Percentiles rank a stretch among this genome's conserved stretches.
Conservation (phyloP, 2,113 vertebrate genomes). For the Zapornia atra region DNA sequence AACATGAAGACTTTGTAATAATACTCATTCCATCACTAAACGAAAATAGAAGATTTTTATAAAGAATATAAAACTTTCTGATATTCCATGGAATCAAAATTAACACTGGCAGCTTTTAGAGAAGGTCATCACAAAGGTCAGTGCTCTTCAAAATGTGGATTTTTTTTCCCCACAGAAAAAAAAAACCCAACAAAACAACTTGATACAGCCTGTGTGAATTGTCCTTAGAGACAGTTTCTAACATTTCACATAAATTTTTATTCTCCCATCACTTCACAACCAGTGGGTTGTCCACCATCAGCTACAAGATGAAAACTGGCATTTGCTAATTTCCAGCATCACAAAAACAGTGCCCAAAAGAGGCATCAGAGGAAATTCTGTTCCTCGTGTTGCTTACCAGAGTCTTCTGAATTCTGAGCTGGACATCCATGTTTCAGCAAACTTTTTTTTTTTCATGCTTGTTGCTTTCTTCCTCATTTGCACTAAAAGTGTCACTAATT, state of each 20-base stretch:
- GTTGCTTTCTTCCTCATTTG: background rate
- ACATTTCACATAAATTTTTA: background rate
- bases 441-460: background rate
- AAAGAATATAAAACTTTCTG: background rate
- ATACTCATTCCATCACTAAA: background rate
- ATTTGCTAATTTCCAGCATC: background rate
- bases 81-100: background rate
- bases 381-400: accelerated
- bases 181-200: too few relatives aligned
- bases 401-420: background rate
- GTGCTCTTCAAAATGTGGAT: background rate
- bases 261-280: background rate
- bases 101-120: background rate
- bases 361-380: background rate
- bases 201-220: background rate
- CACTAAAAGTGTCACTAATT: background rate
- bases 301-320: background rate
- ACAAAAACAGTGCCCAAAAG: background rate
- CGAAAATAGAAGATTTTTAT: background rate
- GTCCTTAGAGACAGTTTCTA: background rate
- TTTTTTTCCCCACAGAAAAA: background rate
- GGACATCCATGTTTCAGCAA: background rate
- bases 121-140: background rate
- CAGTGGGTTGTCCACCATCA: background rate
- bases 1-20: background rate